Percentiles rank a stretch among this genome's conserved stretches.
Conservation (phyloP, 2,888 invertebrate genomes). For the Ichneumoninae sp. region DNA sequence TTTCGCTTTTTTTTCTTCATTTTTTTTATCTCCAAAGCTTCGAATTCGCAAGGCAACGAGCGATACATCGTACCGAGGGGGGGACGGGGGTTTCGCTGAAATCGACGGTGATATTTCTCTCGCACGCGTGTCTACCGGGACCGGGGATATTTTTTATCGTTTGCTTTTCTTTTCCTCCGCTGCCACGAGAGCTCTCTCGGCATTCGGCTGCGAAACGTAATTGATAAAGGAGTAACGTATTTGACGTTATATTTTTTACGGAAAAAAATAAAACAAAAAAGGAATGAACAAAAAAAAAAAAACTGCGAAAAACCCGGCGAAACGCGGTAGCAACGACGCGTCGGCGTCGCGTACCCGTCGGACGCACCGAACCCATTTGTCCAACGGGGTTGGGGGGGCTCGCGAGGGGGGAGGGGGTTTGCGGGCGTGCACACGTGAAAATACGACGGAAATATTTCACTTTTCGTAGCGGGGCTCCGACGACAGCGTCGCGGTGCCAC, state of each 20-base stretch:
- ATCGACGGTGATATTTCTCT: constrained; percentile 48
- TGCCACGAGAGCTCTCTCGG: constrained; percentile 53
- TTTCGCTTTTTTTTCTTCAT: background rate
- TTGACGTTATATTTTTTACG: constrained; percentile 74
- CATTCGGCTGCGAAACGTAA: constrained; percentile 64
- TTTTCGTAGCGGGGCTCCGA: constrained; percentile 81
- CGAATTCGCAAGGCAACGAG: constrained; percentile 36
- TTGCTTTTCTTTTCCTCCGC: constrained; percentile 55
- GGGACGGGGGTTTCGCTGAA: background rate
- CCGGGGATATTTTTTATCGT: constrained; percentile 49
- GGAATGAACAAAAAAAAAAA: too few species aligned
- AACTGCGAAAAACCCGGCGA: constrained; percentile 39
- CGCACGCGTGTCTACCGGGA: constrained; percentile 27
- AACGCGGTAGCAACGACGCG: constrained; percentile 62
- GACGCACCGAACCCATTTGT: constrained; percentile 83
- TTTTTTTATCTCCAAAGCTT: background rate
- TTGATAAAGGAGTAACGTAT: constrained; percentile 78
- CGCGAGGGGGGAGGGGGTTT: constrained; percentile 24
- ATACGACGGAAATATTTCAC: constrained; percentile 84
- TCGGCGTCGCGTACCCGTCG: constrained; percentile 78
- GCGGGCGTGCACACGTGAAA: constrained; percentile 79
- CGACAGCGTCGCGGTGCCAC: constrained; percentile 83
- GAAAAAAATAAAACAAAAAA: constrained; percentile 6
- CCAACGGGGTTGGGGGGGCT: constrained; percentile 29
- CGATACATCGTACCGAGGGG: constrained; percentile 27